A percentile compares a stretch with the other conserved stretches of the same genome.
Evolutionary conservation across 2,113 vertebrate genomes (phyloP).

Genomic region (Corydoras maculifer): DNA sequence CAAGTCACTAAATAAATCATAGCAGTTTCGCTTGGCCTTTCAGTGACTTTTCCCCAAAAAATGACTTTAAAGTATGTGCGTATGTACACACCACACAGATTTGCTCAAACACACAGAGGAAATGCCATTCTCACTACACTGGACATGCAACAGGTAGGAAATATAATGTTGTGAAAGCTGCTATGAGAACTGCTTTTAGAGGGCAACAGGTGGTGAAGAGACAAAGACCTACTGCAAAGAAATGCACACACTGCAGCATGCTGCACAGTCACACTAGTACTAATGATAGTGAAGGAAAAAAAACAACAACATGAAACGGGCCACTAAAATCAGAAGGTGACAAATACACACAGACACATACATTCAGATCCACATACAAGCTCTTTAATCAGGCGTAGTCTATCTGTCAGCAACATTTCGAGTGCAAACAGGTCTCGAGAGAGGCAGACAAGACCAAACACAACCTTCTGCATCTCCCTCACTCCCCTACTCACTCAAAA

Average conservation of each 20-base stretch:
- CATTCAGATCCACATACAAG: conserved; percentile 30
- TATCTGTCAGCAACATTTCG: conserved; percentile 48
- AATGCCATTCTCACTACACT: conserved; percentile 35
- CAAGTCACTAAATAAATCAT: conserved; percentile 19
- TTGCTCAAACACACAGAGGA: background rate
- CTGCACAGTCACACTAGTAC: no score
- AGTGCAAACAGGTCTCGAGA: conserved; percentile 44
- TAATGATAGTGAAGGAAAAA: background rate
- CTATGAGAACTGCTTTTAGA: conserved; percentile 47
- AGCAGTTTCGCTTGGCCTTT: conserved; percentile 23
- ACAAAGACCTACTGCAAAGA: conserved; percentile 44
- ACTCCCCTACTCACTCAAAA: conserved; percentile 44
- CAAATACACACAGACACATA: conserved; percentile 7
- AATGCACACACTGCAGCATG: background rate
- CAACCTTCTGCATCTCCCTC: conserved; percentile 29
- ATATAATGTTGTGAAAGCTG: conserved; percentile 52
- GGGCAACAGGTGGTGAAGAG: conserved; percentile 47
- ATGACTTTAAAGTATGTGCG: conserved; percentile 1
- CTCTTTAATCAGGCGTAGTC: conserved; percentile 52
- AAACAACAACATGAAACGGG: background rate
- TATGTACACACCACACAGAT: background rate
- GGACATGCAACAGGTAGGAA: conserved; percentile 47
- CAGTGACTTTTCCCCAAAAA: conserved; percentile 14
- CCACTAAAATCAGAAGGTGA: background rate
- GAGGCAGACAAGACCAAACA: conserved; percentile 50